These are phyloP conservation scores for Papilio xuthus DNA, from an alignment of 1,140 invertebrate genomes.

Conservation along the genomic window DNA sequence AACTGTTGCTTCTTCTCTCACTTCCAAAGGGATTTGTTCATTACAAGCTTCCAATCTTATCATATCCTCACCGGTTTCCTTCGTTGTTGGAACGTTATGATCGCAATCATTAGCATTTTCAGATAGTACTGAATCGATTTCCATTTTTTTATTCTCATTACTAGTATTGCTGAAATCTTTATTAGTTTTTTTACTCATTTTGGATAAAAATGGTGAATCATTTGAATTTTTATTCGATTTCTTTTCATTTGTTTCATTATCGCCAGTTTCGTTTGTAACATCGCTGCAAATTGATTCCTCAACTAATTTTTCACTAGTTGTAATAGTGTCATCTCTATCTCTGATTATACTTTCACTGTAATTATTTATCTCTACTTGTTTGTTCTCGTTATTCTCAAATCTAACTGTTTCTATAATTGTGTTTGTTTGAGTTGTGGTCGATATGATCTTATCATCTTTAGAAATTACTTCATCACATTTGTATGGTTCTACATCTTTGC, in stretches of 20 bases:
- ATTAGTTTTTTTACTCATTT: too few relatives aligned
- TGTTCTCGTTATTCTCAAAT: background rate
- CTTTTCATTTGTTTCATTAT: background rate
- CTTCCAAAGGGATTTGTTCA: background rate
- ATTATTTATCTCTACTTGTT: background rate
- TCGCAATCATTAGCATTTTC: too few relatives aligned
- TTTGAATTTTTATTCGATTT: too few relatives aligned
- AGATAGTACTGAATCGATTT: too few relatives aligned
- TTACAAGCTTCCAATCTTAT: background rate
- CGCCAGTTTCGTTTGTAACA: background rate
- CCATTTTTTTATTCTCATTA: background rate
- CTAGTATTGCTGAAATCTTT: too few relatives aligned
- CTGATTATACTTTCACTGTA: background rate
- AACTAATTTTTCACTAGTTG: background rate
- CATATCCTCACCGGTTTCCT: too few relatives aligned
- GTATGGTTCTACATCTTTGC: background rate
- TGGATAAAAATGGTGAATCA: too few relatives aligned
- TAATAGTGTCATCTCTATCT: background rate
- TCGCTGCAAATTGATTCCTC: background rate
- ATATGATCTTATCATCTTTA: background rate
- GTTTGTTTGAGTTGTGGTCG: background rate
- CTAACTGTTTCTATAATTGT: conserved; percentile 14
- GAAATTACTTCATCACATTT: background rate
- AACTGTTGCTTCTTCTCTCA: background rate
- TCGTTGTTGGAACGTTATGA: too few relatives aligned